Conservation (phyloP, 2,888 invertebrate species). For the Trisateles emortualis region DNA sequence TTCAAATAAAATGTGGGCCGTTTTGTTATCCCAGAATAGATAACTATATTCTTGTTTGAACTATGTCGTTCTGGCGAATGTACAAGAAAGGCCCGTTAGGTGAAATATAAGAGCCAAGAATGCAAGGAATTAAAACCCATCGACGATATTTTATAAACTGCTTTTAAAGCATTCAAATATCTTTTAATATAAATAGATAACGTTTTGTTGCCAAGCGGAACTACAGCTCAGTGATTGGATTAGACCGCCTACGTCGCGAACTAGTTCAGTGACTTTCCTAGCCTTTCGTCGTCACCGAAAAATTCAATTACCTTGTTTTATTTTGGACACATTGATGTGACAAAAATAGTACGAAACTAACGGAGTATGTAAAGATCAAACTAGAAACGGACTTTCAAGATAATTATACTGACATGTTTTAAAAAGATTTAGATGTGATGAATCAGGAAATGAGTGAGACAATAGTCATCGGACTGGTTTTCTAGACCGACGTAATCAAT, state of each 20-base stretch:
- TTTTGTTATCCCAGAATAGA: slow-evolving; percentile 1
- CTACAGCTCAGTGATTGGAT: slow-evolving; percentile 13
- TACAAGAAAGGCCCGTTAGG: neutral
- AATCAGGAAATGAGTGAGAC: no score
- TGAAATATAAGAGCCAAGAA: slow-evolving; percentile 9
- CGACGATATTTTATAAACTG: neutral
- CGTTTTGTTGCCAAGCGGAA: slow-evolving; percentile 34
- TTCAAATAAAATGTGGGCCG: slow-evolving; percentile 1
- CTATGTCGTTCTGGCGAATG: neutral
- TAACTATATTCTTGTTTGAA: slow-evolving; percentile 3
- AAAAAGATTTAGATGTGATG: neutral
- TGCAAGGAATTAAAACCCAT: slow-evolving; percentile 3
- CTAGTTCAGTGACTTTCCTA: slow-evolving; percentile 39
- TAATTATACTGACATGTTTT: neutral
- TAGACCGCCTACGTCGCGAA: slow-evolving; percentile 24
- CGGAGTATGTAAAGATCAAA: slow-evolving; percentile 17
- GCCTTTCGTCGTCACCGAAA: slow-evolving; percentile 18
- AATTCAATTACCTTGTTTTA: slow-evolving; percentile 11
- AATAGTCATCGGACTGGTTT: no score
- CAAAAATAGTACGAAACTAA: slow-evolving; percentile 15
- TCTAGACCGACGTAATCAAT: no score
- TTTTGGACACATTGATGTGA: slow-evolving; percentile 16
- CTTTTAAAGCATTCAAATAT: slow-evolving; percentile 3
- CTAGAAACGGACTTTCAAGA: slow-evolving; percentile 2
- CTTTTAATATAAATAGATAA: neutral